Evolutionary conservation across 2,888 invertebrate species (phyloP), one percentile per base, ranked within the genome.

Genomic region (Sinelater perroti): DNA sequence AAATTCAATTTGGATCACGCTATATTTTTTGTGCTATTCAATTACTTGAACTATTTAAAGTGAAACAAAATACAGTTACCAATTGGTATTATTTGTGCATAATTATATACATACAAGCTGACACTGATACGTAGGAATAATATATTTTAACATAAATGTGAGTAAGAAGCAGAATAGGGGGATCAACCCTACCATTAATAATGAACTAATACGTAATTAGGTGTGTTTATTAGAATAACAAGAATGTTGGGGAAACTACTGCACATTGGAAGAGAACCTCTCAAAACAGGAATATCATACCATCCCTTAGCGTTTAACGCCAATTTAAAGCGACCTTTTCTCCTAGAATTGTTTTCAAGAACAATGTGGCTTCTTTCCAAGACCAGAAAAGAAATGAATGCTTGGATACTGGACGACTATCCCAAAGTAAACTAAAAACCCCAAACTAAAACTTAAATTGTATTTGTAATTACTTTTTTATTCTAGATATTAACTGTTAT

Each of bases 341-440:
- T 78, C 35, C 67, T 71, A 42, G 77, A 78, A 61, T 63, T 78
- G 13, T 78, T 77, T 64, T 74, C 75, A 0, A 64, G 76, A 51
- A 71, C 73, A 1, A 75, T 78, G 75, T 76, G 74, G 75, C 61
- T 76, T 10, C 56, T 78, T 26, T 76, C 76, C 1, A 73, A 72
- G 61, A 77, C 77, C 0, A 69, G 77, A 60, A 64, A 73, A 30
- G 77, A 78, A 63, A 78, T 78, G 78, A 75, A 72, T 63, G 76
- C 75, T 7, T 73, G 70, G 7, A 72, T 71, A 3, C 62, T 70
- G 3, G 69, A 67, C 4, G 78, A 78, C 58, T 77, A 75, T 58
- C 66, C 68, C n/a, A 77, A 77, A 64, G 76, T 75, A 14, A 16
- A 14, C 14, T 16, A 38, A 8, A 38, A 17, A 31, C 13, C 2